These are phyloP conservation scores for Netelia virgata DNA, from an alignment of 2,888 invertebrate genomes.

Conservation along the genomic window DNA sequence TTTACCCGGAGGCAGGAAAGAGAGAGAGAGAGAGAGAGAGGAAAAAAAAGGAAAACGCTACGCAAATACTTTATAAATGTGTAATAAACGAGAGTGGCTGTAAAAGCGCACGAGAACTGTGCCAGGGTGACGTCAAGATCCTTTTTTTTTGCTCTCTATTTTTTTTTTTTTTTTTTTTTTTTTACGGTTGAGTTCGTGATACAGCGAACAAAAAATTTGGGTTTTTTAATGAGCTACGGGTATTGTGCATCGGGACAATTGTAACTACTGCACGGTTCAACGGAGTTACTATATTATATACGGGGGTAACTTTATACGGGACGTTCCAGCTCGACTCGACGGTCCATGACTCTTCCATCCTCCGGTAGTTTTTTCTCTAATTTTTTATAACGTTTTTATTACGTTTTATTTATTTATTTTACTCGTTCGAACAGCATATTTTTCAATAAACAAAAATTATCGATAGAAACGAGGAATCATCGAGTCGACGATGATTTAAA, in stretches of 20 bases:
- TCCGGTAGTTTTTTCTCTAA: background rate
- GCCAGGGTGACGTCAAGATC: constrained; percentile 23
- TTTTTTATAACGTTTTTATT: background rate
- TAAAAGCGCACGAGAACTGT: constrained; percentile 50
- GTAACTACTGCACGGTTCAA: background rate
- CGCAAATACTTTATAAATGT: constrained; percentile 49
- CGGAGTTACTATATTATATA: background rate
- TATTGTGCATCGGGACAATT: constrained; percentile 43
- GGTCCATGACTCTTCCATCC: background rate
- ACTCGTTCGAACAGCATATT: background rate
- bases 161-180: background rate
- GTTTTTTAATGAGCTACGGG: constrained; percentile 46
- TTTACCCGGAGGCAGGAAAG: background rate
- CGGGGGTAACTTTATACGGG: background rate
- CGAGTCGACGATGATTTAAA: too few relatives aligned
- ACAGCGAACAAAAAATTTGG: constrained; percentile 6
- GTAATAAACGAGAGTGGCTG: constrained; percentile 50
- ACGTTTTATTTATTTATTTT: background rate
- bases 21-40: background rate
- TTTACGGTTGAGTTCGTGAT: constrained; percentile 3
- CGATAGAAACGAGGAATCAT: too few relatives aligned
- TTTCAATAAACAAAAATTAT: background rate
- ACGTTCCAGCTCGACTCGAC: background rate
- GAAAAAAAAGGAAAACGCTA: background rate
- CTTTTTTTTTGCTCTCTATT: background rate